Base-by-base conservation (phyloP, 2,113 vertebrate species). In the Chloropsis hardwickii region DNA sequence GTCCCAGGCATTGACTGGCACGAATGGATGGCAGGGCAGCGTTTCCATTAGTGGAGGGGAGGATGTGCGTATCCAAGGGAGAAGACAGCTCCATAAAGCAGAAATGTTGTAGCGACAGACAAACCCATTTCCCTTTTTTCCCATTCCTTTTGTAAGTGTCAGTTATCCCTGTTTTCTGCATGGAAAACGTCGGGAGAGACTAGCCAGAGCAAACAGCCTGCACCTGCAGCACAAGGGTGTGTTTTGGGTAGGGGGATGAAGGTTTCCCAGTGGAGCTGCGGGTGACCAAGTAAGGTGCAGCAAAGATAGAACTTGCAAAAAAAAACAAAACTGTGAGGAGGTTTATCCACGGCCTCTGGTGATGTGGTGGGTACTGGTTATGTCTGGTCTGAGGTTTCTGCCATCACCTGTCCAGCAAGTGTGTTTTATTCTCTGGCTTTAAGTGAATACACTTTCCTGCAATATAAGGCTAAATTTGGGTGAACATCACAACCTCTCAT, bases 21-120 rank as follows among this genome's bases (percentile, higher is more conserved):
- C 39, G 77, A 96, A 96, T 93, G 88, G 90, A 57, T 7, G 27
- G 64, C 1, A 3, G 54, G 88, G 79, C 89, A 88, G 40, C 81
- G 54, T 94, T 89, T 97, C 96, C 88, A 94, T 96, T 94, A 93
- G 81, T 1, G 3, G 28, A 48, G 83, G 70, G 72, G 20, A 69
- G 47, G 28, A 71, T 25, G 8, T 0, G 0, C 0, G 0, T 66
- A 64, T 87, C 74, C 0, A 2, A 42, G 62, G 44, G 37, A 91
- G 62, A 86, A 80, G 73, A 20, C 29, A 80, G 78, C 60, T 79
- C 70, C 80, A 31, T 58, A 90, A 86, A 84, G 76, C 65, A 85
- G 71, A 71, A 85, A 25, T 42, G 29, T 45, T 76, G 45, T 20
- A 54, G 37, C 0, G 0, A 14, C 44, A 60, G 71, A 50, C 20